Base-by-base conservation (phyloP, 53 echinoderm and acorn worm species). In the Astropecten irregularis region DNA sequence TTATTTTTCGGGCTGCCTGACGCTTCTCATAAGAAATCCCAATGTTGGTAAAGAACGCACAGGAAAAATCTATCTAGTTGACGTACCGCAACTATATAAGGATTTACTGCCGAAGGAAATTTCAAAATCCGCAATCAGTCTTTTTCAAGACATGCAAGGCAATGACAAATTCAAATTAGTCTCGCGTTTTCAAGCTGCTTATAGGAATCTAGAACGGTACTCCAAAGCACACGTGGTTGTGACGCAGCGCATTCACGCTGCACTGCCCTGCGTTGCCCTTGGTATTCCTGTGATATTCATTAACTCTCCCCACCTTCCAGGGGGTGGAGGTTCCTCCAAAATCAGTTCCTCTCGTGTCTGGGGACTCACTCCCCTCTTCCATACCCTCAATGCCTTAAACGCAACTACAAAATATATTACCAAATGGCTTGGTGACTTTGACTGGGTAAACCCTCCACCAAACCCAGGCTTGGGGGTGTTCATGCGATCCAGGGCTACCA, bases 281-380 rank as follows among this genome's bases (percentile, higher is more conserved):
- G 71, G 71, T 5, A 71, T 31, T n/a, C 71, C 71, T 15, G 71
- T 71, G 10, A 69, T 69, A 14, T 69, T 69, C 42, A 26, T 69
- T 1, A 15, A 69, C 28, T 7, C 28, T 26, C 14, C 28, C 3
- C 0, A 2, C 3, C 49, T 71, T 49, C 71, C 71, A 0, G 71
- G 71, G 1, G 42, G 42, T 42, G 50, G 50, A 13, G 71, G 69
- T 26, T 0, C 3, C 23, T 7, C 46, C 10, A 71, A 19, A 20
- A 71, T 16, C 4, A 26, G 25, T 18, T 30, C 33, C 33, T 13
- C 18, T n/a, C 71, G 71, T 16, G 1, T 71, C 11, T 1, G 13
- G 32, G 71, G 71, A n/a, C 71, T 71, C 9, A 51, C 21, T 8
- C 29, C 49, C 22, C 20, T 71, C 25, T 71, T 71, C 35, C 71